These are phyloP conservation scores for Macrophya alboannulata DNA, from an alignment of 2,888 invertebrate genomes.

Conservation along the genomic window DNA sequence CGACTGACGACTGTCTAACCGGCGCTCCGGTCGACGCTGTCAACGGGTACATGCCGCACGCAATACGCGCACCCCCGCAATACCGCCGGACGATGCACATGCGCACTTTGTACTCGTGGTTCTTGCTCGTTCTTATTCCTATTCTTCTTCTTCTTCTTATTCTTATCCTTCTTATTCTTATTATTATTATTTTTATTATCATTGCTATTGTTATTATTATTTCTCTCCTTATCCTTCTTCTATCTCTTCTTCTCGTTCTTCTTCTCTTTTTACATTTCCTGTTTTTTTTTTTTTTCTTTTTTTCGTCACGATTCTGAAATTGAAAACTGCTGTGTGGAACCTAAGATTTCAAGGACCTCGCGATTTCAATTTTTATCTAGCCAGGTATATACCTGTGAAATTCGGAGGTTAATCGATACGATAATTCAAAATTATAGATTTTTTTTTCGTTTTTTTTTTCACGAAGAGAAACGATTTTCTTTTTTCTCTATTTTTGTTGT, in stretches of 20 bases:
- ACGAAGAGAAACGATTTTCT: no score
- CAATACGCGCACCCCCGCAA: conserved; percentile 36
- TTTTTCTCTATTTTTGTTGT: no score
- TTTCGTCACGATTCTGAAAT: neutral
- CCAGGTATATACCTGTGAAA: no score
- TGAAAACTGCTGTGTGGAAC: no score
- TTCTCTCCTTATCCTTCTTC: neutral
- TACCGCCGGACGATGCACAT: neutral
- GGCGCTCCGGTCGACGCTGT: conserved; percentile 33
- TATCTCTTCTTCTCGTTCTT: neutral
- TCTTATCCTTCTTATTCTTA: neutral
- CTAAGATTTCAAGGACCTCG: no score
- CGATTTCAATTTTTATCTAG: no score
- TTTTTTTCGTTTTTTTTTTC: neutral
- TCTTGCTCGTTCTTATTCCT: neutral
- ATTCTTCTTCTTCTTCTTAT: neutral
- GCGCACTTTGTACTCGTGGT: neutral
- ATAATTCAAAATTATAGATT: neutral
- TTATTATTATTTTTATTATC: neutral
- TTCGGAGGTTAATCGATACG: no score
- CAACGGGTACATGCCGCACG: conserved; percentile 37
- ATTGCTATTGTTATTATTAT: neutral
- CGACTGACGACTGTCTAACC: conserved; percentile 36
- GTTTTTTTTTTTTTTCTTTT: neutral
- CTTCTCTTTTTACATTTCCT: neutral